Conservation (phyloP, 2,797 vertebrate species). For the Lutjanus argentimaculatus region DNA sequence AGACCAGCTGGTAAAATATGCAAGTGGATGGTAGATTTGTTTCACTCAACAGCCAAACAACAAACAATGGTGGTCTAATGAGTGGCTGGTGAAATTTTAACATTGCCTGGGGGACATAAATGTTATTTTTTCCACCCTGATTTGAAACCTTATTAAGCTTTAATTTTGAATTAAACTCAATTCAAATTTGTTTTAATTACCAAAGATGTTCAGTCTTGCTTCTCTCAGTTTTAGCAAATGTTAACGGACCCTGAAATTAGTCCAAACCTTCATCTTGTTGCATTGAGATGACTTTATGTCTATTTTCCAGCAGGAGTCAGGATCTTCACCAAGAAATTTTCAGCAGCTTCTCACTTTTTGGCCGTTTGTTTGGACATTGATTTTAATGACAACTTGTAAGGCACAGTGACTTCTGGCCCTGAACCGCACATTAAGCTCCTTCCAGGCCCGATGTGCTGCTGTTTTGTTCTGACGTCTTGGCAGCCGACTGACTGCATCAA, state of each 20-base stretch:
- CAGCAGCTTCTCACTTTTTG: neutral
- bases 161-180: neutral
- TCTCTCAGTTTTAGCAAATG: neutral
- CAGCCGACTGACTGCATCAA: neutral
- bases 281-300: neutral
- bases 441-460: conserved; percentile 1
- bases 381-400: conserved; percentile 19
- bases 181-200: neutral
- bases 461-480: neutral
- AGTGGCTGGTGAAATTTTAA: too few species aligned
- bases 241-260: neutral
- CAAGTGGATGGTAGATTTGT: too few species aligned
- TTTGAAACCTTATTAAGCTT: neutral
- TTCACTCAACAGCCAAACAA: too few species aligned
- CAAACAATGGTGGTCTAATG: too few species aligned
- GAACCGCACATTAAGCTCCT: neutral
- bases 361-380: neutral
- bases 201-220: neutral
- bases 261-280: neutral
- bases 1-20: too few species aligned
- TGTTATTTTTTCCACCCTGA: too few species aligned
- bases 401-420: conserved; percentile 37
- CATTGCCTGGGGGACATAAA: too few species aligned
- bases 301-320: neutral
- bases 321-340: neutral